A percentile compares a stretch with the other conserved stretches of the same genome.
Evolutionary conservation across 2,888 invertebrate genomes (phyloP).

Genomic region (Imbricaverruca yamaguchii): DNA sequence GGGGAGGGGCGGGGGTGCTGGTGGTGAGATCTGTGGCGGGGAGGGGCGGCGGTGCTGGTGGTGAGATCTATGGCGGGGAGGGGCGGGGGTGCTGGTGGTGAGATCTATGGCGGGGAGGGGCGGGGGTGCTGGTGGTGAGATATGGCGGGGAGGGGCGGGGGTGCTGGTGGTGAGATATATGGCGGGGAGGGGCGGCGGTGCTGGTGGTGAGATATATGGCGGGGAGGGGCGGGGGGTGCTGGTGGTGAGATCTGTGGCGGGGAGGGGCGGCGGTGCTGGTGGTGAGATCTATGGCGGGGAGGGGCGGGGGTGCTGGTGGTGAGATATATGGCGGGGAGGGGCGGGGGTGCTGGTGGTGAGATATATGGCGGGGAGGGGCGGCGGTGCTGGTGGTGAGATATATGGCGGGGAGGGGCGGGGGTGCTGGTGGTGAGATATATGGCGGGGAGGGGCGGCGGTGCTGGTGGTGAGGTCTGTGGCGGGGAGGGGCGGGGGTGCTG

Average conservation of each 20-base stretch:
- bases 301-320: conserved; percentile 66
- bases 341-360: conserved; percentile 69
- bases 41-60: conserved; percentile 58
- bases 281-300: conserved; percentile 46
- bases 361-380: no score
- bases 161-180: conserved; percentile 65
- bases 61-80: conserved; percentile 45
- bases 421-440: conserved; percentile 65
- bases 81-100: conserved; percentile 67
- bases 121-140: conserved; percentile 72
- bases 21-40: conserved; percentile 53
- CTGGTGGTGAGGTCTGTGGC: conserved; percentile 58
- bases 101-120: conserved; percentile 34
- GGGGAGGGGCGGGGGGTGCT: conserved; percentile 51
- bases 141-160: no score
- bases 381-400: conserved; percentile 72
- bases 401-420: no score
- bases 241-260: conserved; percentile 53
- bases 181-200: conserved; percentile 43
- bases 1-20: conserved; percentile 50
- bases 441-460: conserved; percentile 43
- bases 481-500: conserved; percentile 50
- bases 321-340: conserved; percentile 35
- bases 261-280: conserved; percentile 58
- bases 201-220: conserved; percentile 58